phyloP scores from a whole-genome alignment of 2,113 vertebrate genomes.

The Sinocyclocheilus grahami region DNA sequence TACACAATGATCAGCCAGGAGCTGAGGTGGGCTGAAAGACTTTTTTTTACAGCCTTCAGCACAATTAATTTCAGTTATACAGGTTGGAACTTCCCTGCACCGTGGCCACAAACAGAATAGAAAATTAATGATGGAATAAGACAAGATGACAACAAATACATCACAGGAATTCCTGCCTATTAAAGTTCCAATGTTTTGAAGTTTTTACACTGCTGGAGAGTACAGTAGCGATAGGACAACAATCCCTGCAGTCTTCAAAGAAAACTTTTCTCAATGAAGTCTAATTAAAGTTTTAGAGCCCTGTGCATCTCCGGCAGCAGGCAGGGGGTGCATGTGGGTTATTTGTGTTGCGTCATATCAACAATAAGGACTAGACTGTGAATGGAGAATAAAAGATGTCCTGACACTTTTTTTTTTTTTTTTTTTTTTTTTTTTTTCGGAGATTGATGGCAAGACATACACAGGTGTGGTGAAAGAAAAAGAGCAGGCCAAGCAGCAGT shows the following conservation, averaged over 20 bases:
- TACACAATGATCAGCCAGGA: constrained; percentile 36
- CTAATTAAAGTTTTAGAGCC: constrained; percentile 71
- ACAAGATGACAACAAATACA: constrained; percentile 10
- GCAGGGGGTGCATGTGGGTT: constrained; percentile 59
- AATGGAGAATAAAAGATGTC: constrained; percentile 61
- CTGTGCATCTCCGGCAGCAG: not conserved
- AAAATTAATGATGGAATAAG: constrained; percentile 37
- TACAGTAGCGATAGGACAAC: constrained; percentile 37
- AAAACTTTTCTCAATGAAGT: constrained; percentile 70
- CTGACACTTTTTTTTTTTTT: constrained; percentile 47
- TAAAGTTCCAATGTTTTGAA: constrained; percentile 42
- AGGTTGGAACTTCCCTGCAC: constrained; percentile 31
- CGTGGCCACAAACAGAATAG: constrained; percentile 11
- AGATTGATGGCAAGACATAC: no score
- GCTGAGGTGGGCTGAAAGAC: constrained; percentile 17
- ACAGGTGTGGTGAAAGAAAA: no score
- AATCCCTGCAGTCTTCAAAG: constrained; percentile 33
- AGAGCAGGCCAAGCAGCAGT: no score
- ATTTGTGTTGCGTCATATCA: constrained; percentile 71
- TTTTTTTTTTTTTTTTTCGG: no score
- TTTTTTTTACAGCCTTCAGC: constrained; percentile 20
- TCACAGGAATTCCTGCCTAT: constrained; percentile 45
- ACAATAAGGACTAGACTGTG: constrained; percentile 54
- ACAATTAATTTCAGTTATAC: constrained; percentile 42
- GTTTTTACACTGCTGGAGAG: constrained; percentile 31